These are phyloP conservation scores for Melikaiella ostensackeni DNA, from an alignment of 2,888 invertebrate species.

Conservation along the genomic window DNA sequence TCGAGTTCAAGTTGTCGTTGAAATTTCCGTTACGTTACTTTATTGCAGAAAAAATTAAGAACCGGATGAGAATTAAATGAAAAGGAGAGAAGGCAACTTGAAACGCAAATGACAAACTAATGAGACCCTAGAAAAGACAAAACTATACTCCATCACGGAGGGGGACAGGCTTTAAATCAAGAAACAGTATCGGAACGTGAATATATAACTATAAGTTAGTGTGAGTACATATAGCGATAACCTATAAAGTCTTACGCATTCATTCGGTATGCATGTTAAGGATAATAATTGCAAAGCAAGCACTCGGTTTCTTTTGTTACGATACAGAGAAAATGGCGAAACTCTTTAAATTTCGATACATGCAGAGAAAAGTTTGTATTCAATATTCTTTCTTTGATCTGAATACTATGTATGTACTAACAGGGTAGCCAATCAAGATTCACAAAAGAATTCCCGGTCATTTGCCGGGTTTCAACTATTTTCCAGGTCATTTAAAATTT, in stretches of 20 bases:
- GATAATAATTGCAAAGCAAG: constrained; percentile 22
- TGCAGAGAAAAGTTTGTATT: neutral
- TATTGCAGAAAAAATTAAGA: constrained; percentile 8
- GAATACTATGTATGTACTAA: neutral
- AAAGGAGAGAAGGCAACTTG: neutral
- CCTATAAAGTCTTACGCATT: constrained; percentile 13
- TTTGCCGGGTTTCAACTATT: too few species aligned
- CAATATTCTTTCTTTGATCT: neutral
- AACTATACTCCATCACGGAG: neutral
- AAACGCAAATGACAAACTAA: constrained; percentile 20
- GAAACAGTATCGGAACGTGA: constrained; percentile 14
- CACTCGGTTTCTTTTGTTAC: constrained; percentile 10
- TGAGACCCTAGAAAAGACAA: neutral
- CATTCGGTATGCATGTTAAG: neutral
- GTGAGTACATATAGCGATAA: neutral
- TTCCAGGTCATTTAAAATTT: too few species aligned
- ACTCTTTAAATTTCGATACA: neutral
- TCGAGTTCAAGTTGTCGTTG: neutral
- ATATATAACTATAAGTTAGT: neutral
- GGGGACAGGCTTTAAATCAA: neutral
- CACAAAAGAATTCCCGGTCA: too few species aligned
- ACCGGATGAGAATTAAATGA: neutral
- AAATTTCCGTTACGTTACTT: constrained; percentile 13
- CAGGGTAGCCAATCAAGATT: too few species aligned
- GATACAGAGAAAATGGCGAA: constrained; percentile 5